Evolutionary conservation across 2,888 invertebrate species (phyloP).

Genomic region (Epistrophe grossulariae): DNA sequence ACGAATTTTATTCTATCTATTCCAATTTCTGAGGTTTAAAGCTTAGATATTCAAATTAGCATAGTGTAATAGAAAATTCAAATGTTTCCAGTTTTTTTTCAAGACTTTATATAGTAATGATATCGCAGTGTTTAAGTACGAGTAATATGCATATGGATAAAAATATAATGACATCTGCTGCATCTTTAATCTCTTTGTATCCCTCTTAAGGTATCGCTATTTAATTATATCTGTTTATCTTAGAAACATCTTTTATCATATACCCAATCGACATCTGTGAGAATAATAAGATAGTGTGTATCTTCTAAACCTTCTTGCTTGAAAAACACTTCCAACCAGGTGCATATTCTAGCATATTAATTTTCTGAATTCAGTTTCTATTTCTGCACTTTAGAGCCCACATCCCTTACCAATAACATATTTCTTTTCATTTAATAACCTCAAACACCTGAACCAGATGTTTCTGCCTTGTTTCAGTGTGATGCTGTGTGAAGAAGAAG

Average conservation of each 20-base stretch:
- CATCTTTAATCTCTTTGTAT: neutral
- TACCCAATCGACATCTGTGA: neutral
- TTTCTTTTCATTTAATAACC: slow-evolving; percentile 20
- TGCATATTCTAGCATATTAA: slow-evolving; percentile 18
- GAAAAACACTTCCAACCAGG: neutral
- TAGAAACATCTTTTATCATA: neutral
- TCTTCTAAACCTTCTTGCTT: neutral
- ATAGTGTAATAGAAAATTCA: too few relatives aligned
- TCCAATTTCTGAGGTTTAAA: too few relatives aligned
- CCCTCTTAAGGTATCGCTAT: neutral
- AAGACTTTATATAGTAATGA: too few relatives aligned
- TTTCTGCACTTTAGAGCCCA: neutral
- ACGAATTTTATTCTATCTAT: too few relatives aligned
- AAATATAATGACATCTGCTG: neutral
- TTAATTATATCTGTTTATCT: neutral
- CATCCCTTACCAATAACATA: slow-evolving; percentile 20
- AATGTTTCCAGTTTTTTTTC: too few relatives aligned
- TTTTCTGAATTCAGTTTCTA: neutral
- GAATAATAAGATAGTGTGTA: neutral
- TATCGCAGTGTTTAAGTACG: too few relatives aligned
- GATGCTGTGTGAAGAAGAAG: slow-evolving; percentile 12
- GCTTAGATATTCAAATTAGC: too few relatives aligned
- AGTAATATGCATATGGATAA: too few relatives aligned
- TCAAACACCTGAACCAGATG: slow-evolving; percentile 63
- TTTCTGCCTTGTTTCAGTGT: slow-evolving; percentile 29